Conservation (phyloP, 1,140 invertebrate species). For the Metopolophium dirhodum region DNA sequence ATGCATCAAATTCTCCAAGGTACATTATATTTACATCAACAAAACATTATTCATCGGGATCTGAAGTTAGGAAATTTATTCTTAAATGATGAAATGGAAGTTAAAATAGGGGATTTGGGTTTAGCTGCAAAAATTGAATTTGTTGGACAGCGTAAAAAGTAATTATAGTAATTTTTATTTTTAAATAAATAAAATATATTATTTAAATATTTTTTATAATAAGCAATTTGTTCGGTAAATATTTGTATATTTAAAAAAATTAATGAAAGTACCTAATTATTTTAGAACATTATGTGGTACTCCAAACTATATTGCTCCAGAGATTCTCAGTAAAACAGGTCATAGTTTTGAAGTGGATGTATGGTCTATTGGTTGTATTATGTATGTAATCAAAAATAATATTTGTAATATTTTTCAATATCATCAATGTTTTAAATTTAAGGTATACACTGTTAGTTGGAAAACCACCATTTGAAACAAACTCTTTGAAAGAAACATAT, state of each 20-base stretch:
- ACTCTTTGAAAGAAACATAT: constrained; percentile 88
- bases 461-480: constrained; percentile 95
- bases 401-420: background rate
- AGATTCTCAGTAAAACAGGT: constrained; percentile 91
- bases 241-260: background rate
- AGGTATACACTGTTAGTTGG: constrained; percentile 91
- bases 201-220: no score
- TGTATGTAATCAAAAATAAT: constrained; percentile 65
- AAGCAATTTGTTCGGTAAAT: no score
- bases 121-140: constrained; percentile 89
- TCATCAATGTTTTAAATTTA: constrained; percentile 48
- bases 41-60: constrained; percentile 94
- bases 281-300: constrained; percentile 94
- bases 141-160: constrained; percentile 82
- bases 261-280: background rate
- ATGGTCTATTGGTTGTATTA: constrained; percentile 95
- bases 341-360: constrained; percentile 96
- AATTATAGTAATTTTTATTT: constrained; percentile 59
- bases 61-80: constrained; percentile 97
- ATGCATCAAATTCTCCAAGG: constrained; percentile 91
- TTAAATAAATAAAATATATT: background rate
- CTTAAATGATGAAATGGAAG: constrained; percentile 89
- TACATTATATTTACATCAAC: constrained; percentile 88
- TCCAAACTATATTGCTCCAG: constrained; percentile 97
- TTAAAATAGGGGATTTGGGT: constrained; percentile 99